phyloP scores from a whole-genome alignment of 1,140 invertebrate genomes.

The Physella acuta region DNA sequence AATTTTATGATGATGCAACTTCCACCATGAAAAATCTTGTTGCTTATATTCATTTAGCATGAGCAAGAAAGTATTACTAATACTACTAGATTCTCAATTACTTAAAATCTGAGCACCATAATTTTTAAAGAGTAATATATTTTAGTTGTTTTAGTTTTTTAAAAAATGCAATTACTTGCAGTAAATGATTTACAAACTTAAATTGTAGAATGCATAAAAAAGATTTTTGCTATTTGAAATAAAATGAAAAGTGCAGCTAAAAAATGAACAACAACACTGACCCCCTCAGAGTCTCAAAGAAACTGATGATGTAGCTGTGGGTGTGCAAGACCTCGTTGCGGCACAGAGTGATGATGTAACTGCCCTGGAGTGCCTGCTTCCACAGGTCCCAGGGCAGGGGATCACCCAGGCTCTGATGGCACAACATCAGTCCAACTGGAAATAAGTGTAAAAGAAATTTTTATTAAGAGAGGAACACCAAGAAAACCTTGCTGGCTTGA shows the following conservation, averaged over 20 bases:
- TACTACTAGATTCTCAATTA: too few species aligned
- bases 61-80: too few species aligned
- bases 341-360: constrained; percentile 92
- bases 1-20: too few species aligned
- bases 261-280: constrained; percentile 32
- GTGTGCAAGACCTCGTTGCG: constrained; percentile 96
- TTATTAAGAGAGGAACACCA: neutral
- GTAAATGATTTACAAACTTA: too few species aligned
- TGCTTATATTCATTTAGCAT: too few species aligned
- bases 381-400: constrained; percentile 74
- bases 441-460: too few species aligned
- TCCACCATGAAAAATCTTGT: too few species aligned
- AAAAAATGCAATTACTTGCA: too few species aligned
- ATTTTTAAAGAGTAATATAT: too few species aligned
- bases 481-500: neutral
- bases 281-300: constrained; percentile 94
- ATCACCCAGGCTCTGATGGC: constrained; percentile 77
- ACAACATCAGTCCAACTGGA: constrained; percentile 78
- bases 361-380: constrained; percentile 85
- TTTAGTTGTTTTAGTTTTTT: too few species aligned
- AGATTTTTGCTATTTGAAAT: constrained; percentile 74
- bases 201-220: too few species aligned
- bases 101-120: too few species aligned
- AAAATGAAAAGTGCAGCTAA: neutral
- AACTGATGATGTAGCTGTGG: constrained; percentile 88